Evolutionary conservation across 2,888 invertebrate species (phyloP).

Genomic region (Nomada flava): DNA sequence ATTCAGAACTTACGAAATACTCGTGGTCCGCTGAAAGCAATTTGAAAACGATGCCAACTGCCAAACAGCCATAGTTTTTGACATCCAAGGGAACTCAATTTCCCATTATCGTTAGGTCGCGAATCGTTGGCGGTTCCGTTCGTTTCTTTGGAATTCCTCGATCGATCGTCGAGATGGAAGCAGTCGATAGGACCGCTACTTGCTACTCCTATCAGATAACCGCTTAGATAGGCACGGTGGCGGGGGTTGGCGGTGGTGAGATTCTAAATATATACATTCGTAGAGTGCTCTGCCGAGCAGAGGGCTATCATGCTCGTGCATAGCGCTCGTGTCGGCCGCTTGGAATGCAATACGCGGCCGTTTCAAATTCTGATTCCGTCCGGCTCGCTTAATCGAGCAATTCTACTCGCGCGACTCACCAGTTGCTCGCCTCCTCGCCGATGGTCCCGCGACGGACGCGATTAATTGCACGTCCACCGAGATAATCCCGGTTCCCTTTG

Average conservation of each 20-base stretch:
- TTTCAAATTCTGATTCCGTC: conserved; percentile 48
- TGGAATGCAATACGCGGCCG: conserved; percentile 70
- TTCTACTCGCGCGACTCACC: conserved; percentile 44
- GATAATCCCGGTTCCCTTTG: conserved; percentile 45
- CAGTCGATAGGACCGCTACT: conserved; percentile 73
- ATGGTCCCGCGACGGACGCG: conserved; percentile 21
- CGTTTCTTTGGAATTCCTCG: conserved; percentile 71
- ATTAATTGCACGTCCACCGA: conserved; percentile 50
- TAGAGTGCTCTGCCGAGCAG: conserved; percentile 67
- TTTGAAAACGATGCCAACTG: background rate
- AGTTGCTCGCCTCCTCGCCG: conserved; percentile 41
- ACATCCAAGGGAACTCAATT: conserved; percentile 14
- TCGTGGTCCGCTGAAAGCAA: background rate
- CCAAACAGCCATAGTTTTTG: background rate
- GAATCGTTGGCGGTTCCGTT: conserved; percentile 54
- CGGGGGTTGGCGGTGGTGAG: conserved; percentile 70
- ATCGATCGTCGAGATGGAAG: conserved; percentile 77
- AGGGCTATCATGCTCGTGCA: conserved; percentile 31
- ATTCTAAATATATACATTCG: conserved; percentile 71
- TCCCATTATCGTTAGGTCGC: conserved; percentile 59
- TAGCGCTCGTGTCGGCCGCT: conserved; percentile 41
- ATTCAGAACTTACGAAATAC: background rate
- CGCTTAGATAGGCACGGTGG: conserved; percentile 70
- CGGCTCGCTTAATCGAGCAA: conserved; percentile 51
- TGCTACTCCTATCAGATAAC: conserved; percentile 77